phyloP scores from a whole-genome alignment of 2,113 vertebrate species.

The Passer montanus region DNA sequence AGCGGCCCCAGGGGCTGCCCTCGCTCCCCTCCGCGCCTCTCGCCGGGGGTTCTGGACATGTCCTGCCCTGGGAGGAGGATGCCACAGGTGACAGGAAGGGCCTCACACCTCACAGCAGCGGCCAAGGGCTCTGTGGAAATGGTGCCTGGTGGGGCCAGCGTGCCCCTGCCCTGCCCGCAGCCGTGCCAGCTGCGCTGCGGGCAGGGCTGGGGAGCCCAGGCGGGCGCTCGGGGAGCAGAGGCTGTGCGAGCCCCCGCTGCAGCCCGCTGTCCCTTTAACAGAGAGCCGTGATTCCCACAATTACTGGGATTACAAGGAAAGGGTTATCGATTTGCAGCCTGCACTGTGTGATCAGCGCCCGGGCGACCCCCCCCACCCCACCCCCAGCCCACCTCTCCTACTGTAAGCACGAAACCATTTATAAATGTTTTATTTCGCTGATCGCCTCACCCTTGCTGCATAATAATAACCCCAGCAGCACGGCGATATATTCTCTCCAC shows the following conservation, averaged over 20 bases:
- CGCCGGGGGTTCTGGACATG: rapidly evolving
- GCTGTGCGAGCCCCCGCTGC: background rate
- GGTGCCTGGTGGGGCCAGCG: rapidly evolving
- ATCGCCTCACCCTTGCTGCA: slow-evolving; percentile 72
- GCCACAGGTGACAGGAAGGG: slow-evolving; percentile 3
- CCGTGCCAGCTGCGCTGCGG: background rate
- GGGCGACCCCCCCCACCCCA: background rate
- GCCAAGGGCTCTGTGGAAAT: background rate
- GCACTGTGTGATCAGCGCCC: slow-evolving; percentile 71
- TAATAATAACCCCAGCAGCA: slow-evolving; percentile 54
- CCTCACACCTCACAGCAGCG: rapidly evolving
- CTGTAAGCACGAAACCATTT: slow-evolving; percentile 72
- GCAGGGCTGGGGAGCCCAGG: background rate
- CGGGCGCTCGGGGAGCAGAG: background rate
- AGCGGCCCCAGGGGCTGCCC: background rate
- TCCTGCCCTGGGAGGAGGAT: background rate
- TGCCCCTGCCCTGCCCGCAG: background rate
- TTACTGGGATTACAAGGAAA: slow-evolving; percentile 79
- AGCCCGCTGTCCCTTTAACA: slow-evolving; percentile 76
- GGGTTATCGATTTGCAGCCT: slow-evolving; percentile 78
- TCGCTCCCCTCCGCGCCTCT: background rate
- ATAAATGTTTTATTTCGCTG: slow-evolving; percentile 78
- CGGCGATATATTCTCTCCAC: slow-evolving; percentile 16
- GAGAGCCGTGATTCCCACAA: slow-evolving; percentile 77
- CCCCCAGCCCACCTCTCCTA: slow-evolving; percentile 59